Conservation (phyloP, 2,888 invertebrate species). For the Dicyrtomina minuta region DNA sequence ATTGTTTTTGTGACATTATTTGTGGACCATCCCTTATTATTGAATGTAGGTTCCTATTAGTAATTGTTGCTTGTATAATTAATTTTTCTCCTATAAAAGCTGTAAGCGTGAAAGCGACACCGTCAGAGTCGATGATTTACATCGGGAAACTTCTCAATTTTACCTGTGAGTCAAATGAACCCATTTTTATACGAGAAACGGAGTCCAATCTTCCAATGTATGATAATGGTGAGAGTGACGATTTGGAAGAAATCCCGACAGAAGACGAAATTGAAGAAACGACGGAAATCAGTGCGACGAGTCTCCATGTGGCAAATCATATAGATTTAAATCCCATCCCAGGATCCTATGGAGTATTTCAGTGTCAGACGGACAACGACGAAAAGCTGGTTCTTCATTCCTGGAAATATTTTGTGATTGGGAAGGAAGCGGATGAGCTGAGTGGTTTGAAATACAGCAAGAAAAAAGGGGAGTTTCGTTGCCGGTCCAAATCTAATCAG, state of each 20-base stretch:
- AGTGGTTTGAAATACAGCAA: conserved; percentile 9
- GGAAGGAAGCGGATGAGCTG: conserved; percentile 7
- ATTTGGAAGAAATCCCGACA: not conserved
- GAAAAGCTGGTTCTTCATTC: not conserved
- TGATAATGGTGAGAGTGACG: not conserved
- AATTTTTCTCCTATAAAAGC: not conserved
- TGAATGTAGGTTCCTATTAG: no score
- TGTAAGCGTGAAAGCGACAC: conserved; percentile 10
- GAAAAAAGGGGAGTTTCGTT: conserved; percentile 7
- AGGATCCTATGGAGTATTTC: conserved; percentile 12
- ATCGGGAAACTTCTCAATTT: conserved; percentile 11
- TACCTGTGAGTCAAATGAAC: conserved; percentile 22
- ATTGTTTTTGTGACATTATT: no score
- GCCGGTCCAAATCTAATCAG: conserved; percentile 14
- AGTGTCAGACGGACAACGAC: conserved; percentile 10
- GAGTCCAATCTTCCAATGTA: not conserved
- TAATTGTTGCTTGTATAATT: not conserved
- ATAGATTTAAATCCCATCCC: conserved; percentile 6
- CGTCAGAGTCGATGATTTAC: conserved; percentile 10
- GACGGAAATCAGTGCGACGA: conserved; percentile 9
- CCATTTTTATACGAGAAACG: conserved; percentile 14
- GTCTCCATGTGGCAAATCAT: conserved; percentile 18
- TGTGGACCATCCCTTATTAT: no score
- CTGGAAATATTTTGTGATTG: conserved; percentile 25
- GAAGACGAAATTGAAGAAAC: conserved; percentile 25